These are phyloP conservation scores for Thaleichthys pacificus DNA, from an alignment of 2,797 vertebrate species.

Conservation along the genomic window DNA sequence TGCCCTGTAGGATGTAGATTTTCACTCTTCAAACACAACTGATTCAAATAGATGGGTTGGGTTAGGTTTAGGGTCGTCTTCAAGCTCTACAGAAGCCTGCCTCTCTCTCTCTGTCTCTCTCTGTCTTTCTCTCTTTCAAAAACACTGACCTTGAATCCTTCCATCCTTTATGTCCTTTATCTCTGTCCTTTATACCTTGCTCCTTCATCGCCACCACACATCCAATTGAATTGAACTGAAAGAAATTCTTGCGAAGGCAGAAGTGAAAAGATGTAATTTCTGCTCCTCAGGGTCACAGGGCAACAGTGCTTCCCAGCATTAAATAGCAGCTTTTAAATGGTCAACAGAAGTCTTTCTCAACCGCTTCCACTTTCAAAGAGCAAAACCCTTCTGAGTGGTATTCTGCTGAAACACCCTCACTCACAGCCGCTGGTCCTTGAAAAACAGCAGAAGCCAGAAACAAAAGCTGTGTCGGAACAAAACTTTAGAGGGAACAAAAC, in stretches of 20 bases:
- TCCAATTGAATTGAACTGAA: constrained; percentile 55
- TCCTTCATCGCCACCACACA: constrained; percentile 44
- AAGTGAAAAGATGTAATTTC: constrained; percentile 56
- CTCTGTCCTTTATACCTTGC: constrained; percentile 35
- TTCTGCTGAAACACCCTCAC: neutral
- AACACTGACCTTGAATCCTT: constrained; percentile 30
- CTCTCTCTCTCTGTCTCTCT: neutral
- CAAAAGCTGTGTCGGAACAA: neutral
- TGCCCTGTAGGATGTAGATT: no score
- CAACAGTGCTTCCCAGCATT: constrained; percentile 41
- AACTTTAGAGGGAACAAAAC: no score
- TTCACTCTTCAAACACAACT: no score
- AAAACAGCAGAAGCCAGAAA: no score
- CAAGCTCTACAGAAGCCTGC: constrained; percentile 6
- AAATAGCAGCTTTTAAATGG: constrained; percentile 48
- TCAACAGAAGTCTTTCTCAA: neutral
- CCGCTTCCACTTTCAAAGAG: constrained; percentile 29
- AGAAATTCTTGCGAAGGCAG: constrained; percentile 52
- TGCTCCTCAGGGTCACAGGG: constrained; percentile 60
- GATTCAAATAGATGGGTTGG: no score
- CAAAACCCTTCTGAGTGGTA: constrained; percentile 16
- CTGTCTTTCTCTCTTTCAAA: no score
- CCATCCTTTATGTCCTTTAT: neutral
- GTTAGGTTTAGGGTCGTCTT: no score
- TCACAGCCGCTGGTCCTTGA: no score